Evolutionary conservation across 2,113 vertebrate genomes (phyloP).

Genomic region (Perccottus glenii): DNA sequence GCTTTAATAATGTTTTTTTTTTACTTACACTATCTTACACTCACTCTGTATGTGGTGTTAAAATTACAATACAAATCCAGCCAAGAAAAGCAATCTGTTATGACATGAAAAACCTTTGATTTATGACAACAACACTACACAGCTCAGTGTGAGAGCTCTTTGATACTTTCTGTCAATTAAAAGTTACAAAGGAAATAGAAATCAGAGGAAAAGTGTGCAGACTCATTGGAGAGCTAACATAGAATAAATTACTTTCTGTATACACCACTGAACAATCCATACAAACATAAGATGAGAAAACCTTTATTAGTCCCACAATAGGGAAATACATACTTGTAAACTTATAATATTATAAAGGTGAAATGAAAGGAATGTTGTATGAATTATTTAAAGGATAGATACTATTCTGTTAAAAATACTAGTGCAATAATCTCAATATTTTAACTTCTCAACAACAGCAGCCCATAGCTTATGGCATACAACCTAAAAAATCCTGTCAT

Average conservation of each 20-base stretch:
- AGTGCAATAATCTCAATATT: no score
- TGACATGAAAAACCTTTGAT: slow-evolving; percentile 43
- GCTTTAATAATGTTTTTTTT: no score
- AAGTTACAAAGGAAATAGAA: slow-evolving; percentile 2
- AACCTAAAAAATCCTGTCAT: no score
- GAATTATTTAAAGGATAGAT: slow-evolving; percentile 5
- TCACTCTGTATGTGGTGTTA: slow-evolving; percentile 9
- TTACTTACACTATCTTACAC: slow-evolving; percentile 14
- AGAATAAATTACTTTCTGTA: background rate
- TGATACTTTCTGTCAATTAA: slow-evolving; percentile 29
- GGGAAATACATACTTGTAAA: background rate
- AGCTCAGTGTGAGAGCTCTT: slow-evolving; percentile 1
- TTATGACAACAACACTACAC: slow-evolving; percentile 27
- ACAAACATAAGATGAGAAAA: background rate
- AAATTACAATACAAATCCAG: slow-evolving; percentile 31
- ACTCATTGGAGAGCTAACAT: background rate
- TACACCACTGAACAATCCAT: background rate
- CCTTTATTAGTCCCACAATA: background rate
- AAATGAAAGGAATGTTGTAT: background rate
- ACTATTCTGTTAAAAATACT: no score
- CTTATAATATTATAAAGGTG: slow-evolving; percentile 1
- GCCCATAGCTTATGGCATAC: background rate
- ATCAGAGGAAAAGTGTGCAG: slow-evolving; percentile 10
- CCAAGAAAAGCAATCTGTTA: slow-evolving; percentile 25
- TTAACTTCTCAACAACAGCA: no score